phyloP scores from a whole-genome alignment of 1,140 invertebrate genomes.

The Atta texana region DNA sequence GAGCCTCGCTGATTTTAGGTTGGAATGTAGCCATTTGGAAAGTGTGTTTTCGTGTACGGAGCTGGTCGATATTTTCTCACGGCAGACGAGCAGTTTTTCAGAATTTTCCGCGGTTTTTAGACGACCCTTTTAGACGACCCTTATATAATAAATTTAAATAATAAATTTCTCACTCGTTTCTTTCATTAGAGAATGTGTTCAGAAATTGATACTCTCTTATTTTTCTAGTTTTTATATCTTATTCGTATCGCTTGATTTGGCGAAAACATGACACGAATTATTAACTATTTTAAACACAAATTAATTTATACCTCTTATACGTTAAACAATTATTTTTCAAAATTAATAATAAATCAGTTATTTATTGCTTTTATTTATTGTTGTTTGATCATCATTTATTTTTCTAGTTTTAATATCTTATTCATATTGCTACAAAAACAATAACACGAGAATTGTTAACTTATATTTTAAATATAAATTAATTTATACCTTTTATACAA shows the following conservation, averaged over 20 bases:
- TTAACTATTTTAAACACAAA: background rate
- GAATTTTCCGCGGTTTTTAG: background rate
- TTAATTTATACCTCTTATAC: background rate
- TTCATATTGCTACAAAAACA: background rate
- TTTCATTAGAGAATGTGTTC: background rate
- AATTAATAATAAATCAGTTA: background rate
- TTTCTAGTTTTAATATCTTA: background rate
- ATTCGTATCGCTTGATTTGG: background rate
- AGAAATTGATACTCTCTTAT: background rate
- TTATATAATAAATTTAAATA: too few relatives aligned
- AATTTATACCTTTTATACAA: background rate
- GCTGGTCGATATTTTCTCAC: conserved; percentile 30
- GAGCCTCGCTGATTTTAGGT: conserved; percentile 52
- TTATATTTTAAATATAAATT: background rate
- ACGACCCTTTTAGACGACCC: too few relatives aligned
- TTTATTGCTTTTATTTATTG: background rate
- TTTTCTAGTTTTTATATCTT: background rate
- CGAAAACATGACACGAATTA: background rate
- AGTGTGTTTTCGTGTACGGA: conserved; percentile 51
- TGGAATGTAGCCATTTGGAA: conserved; percentile 55
- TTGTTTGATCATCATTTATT: background rate
- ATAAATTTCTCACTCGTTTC: conserved; percentile 12
- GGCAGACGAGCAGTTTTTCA: background rate
- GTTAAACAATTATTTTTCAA: background rate
- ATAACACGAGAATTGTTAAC: background rate